Evolutionary conservation across 2,797 vertebrate species (phyloP), one percentile per base, ranked within the genome.

Genomic region (Graptemys geographica): DNA sequence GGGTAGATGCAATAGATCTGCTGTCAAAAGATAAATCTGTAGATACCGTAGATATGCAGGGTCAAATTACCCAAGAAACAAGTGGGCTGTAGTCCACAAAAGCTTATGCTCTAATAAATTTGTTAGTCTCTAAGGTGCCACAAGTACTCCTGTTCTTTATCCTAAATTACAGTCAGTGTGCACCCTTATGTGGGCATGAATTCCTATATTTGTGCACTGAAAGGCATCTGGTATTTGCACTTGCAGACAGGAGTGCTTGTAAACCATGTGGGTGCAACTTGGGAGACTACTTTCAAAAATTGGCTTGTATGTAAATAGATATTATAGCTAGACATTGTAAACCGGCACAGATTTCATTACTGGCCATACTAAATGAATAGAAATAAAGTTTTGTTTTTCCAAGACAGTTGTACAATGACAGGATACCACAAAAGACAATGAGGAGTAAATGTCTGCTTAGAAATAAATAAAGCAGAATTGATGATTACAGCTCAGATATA

Each of bases 391-490:
- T 6, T 87, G 49, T 79, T 95, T 33, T 94, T 90, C 76, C 76
- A 80, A 86, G 57, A 76, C 1, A 2, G 25, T 37, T 95, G 51
- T 88, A 16, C 21, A 57, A 90, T 1, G 8, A 56, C 27, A 90
- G 55, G 59, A 31, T 69, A 49, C 85, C 62, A 53, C 83, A 33
- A 76, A 92, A 94, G 86, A 89, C 37, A 92, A 7, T 81, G 79
- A 16, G 72, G 87, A 84, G 57, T 80, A 92, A 95, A 78, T 27
- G 84, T 79, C 55, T 95, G 81, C 90, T 95, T 91, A 91, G 81
- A 96, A 91, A 88, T 83, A 94, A 95, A 94, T 91, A 41, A 52
- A 59, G 62, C 95, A 96, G 51, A 97, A 95, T 96, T 88, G 94
- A 79, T 96, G 85, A 78, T 94, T 97, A 80, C 79, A 94, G 51